Evolutionary conservation across 2,113 vertebrate species (phyloP).

Genomic region (Oryzias celebensis): DNA sequence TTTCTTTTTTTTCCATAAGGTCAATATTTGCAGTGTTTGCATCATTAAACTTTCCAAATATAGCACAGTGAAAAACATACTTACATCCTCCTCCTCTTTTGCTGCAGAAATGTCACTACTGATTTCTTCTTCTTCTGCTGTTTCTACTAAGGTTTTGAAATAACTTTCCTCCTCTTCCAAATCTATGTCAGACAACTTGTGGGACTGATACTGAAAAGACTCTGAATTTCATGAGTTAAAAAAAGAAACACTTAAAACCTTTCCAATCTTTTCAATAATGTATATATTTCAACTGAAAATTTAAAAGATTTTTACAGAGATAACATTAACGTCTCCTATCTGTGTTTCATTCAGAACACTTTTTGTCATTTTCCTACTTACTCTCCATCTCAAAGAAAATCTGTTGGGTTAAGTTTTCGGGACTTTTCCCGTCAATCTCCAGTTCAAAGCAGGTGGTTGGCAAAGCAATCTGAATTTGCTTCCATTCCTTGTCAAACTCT

Average conservation of each 20-base stretch:
- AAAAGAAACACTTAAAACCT: not conserved
- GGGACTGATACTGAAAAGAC: conserved; percentile 79
- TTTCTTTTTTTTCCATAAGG: not conserved
- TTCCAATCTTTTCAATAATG: not conserved
- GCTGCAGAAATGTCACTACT: conserved; percentile 66
- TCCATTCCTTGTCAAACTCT: conserved; percentile 76
- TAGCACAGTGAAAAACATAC: not conserved
- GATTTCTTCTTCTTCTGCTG: conserved; percentile 56
- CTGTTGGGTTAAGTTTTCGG: conserved; percentile 80
- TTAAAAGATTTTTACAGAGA: too few relatives aligned
- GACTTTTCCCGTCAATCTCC: conserved; percentile 80
- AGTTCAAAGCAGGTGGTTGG: conserved; percentile 53
- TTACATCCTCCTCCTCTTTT: conserved; percentile 67
- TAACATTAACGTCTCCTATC: too few relatives aligned
- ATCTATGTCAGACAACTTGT: conserved; percentile 79
- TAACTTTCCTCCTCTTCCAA: conserved; percentile 85
- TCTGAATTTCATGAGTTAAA: conserved; percentile 62
- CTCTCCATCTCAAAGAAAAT: conserved; percentile 81
- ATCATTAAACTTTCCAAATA: conserved; percentile 1
- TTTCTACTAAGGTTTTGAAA: conserved; percentile 71
- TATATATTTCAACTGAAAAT: too few relatives aligned
- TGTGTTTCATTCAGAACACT: too few relatives aligned
- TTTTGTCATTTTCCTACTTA: conserved; percentile 69
- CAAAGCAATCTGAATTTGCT: conserved; percentile 64
- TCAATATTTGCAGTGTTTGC: not conserved